Conservation (phyloP, 2,797 vertebrate species). For the Nyctibius grandis region DNA sequence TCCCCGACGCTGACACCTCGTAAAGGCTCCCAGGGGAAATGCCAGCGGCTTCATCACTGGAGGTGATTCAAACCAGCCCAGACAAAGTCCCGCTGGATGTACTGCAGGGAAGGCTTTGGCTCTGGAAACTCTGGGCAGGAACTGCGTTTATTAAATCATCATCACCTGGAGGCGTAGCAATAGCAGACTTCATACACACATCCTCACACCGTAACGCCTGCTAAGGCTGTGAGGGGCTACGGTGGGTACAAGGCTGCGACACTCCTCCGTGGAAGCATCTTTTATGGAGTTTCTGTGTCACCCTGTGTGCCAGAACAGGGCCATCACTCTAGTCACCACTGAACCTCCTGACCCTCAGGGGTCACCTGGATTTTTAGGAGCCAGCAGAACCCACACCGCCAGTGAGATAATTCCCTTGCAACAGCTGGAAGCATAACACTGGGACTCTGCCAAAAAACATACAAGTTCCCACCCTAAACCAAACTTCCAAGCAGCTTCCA, state of each 20-base stretch:
- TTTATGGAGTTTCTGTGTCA: rapidly evolving
- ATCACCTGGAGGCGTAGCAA: neutral
- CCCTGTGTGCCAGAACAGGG: neutral
- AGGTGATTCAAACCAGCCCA: neutral
- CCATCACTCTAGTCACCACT: neutral
- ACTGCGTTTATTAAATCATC: neutral
- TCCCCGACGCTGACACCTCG: slow-evolving; percentile 8
- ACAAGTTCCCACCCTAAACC: neutral
- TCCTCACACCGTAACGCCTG: neutral
- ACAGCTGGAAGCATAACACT: neutral
- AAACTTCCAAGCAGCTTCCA: neutral
- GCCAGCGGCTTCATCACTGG: neutral
- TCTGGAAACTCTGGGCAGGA: neutral
- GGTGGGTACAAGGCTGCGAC: neutral
- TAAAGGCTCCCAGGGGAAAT: neutral
- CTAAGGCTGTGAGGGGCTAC: neutral
- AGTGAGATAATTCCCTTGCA: neutral
- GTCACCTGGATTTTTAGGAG: neutral
- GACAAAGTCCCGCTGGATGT: neutral
- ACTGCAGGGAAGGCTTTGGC: neutral
- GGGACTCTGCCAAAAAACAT: neutral
- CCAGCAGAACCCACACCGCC: neutral
- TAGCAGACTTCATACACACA: neutral
- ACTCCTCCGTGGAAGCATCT: neutral
- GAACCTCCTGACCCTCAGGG: neutral